Evolutionary conservation across 1,140 invertebrate genomes (phyloP), one percentile per base, ranked within the genome.

Genomic region (Macrosteles quadrilineatus): DNA sequence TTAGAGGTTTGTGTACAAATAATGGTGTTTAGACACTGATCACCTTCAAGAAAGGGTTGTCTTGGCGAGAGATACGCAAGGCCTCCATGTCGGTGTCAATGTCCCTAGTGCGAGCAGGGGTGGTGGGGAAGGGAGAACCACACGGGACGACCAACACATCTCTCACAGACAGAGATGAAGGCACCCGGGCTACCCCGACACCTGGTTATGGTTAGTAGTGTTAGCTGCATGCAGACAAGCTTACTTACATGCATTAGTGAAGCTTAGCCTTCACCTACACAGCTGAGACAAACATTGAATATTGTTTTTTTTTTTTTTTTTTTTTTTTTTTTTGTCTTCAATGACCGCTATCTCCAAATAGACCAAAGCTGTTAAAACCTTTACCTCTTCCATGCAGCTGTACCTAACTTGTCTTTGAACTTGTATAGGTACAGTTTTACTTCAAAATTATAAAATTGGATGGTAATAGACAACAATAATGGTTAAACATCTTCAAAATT

Each of bases 21-120:
- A n/a, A n/a, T n/a, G 32, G 32, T 36, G 32, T 36, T 36, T 36
- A 36, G 14, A 36, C 4, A 36, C 32, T 6, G 32, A n/a, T 57
- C 77, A 90, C 90, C 84, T 91, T 88, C 71, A 94, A 81, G 79
- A 91, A 93, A 25, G 91, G 91, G 83, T 93, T 93, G 78, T 93
- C 91, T 81, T 92, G 90, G 71, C 91, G 81, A 30, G 90, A 92
- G 23, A 91, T 83, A 71, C 90, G 84, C 27, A 93, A 80, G 21
- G 90, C 88, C 80, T 92, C 89, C 90, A 93, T 92, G 76, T 93
- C 91, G 80, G 91, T 88, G 78, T 91, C 89, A 75, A 93, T 90
- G 80, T 92, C 91, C 73, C 90, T 84, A 65, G 87, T 87, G 74
- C 89, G 84, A 45, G 89, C 89, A 45, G 90, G 90, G 73, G 90